Base-by-base conservation (phyloP, 2,888 invertebrate genomes). In the Callyntrura guangdongensis region DNA sequence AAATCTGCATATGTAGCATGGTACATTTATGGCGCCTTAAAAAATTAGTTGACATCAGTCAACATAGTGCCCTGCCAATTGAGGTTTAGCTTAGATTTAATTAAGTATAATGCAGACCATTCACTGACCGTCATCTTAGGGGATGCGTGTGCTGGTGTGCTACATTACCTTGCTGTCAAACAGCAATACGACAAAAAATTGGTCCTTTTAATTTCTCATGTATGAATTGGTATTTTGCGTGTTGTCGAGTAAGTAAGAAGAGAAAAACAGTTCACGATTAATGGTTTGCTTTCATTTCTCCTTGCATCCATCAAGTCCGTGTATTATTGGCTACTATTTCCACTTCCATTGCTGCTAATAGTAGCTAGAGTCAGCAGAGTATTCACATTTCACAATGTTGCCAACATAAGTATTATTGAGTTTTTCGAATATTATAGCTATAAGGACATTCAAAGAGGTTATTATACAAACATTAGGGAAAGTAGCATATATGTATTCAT, bases 191-290 rank as follows among this genome's bases (percentile, higher is more conserved):
- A 22, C 79, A 56, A 72, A 79, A 79, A 25, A n/a, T 14, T 56
- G 14, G 45, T 56, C 36, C 36, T 6, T 49, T 85, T 53, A 86
- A 86, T 74, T 74, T 61, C 61, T 86, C 14, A 45, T 47, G 14
- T 47, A 20, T 72, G 64, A 77, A 86, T 86, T 64, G 64, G 64
- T n/a, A 67, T 77, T 86, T 86, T 64, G 86, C 86, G 86, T 86
- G 86, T 86, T 77, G 56, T 61, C 49, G 64, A 69, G 49, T 45
- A 12, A 72, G 9, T 36, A 72, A 4, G n/a, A 45, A 47, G 6
- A n/a, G 6, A 27, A 14, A 69, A 56, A 56, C 27, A 27, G n/a
- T 27, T 47, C 8, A 2, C 36, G 56, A 59, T 81, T 79, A 79
- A 56, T 79, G 25, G n/a, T 25, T 79, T 27, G 25, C 79, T 79